Evolutionary conservation across 2,113 vertebrate genomes (phyloP).

Genomic region (Pseudopipra pipra): DNA sequence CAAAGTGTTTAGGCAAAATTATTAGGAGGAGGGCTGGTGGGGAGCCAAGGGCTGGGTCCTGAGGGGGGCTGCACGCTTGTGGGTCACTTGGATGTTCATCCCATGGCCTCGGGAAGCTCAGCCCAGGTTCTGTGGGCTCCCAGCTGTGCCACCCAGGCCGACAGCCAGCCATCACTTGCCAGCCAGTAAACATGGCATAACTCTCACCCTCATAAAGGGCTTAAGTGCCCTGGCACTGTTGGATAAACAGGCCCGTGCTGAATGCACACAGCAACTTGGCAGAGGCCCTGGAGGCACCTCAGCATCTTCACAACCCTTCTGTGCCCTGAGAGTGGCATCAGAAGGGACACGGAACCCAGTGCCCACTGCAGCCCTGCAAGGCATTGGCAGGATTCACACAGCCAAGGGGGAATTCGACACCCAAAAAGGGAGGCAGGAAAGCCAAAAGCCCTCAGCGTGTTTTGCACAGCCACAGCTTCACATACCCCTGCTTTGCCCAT

Average conservation of each 20-base stretch:
- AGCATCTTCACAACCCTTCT: neutral
- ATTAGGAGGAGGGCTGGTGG: conserved; percentile 17
- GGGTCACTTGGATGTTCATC: neutral
- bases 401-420: neutral
- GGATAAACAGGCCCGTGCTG: neutral
- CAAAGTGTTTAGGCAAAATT: conserved; percentile 8
- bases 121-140: neutral
- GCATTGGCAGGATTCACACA: neutral
- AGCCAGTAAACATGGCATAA: neutral
- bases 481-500: neutral
- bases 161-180: accelerated
- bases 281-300: neutral
- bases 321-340: neutral
- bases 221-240: neutral
- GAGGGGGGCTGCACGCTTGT: accelerated
- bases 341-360: accelerated
- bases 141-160: neutral
- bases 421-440: neutral
- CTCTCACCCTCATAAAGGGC: neutral
- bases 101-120: neutral
- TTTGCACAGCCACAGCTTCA: neutral
- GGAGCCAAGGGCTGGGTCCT: neutral
- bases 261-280: neutral
- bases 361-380: neutral
- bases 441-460: neutral